Evolutionary conservation across 2,797 vertebrate genomes (phyloP), one percentile per base, ranked within the genome.

Genomic region (Schizopygopsis malacanthus): DNA sequence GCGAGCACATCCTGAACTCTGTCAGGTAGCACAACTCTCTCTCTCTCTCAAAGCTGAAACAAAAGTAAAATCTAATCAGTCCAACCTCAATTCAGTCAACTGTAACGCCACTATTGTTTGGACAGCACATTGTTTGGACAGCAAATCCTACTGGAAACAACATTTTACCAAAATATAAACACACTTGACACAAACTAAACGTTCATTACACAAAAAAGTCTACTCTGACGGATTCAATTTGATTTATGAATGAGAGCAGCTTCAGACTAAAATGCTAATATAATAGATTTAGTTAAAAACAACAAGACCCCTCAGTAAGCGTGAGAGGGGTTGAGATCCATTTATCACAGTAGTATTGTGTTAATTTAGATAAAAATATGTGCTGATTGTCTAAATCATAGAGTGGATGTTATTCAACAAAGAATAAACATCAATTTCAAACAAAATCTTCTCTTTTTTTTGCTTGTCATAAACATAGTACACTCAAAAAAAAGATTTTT

Each of bases 1-100:
- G 85, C 43, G 59, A 41, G 83, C 81, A 71, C 87, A 88, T 80
- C 67, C 81, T 88, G 81, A 82, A 67, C 76, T 88, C 81, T 88
- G 81, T 87, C 67, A 85, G 86, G 86, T 82, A 87, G 50, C 84
- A 71, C 52, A 76, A 84, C 59, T 75, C 73, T 83, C 84, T 52
- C n/a, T n/a, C 47, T 82, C 67, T 71, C 67, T 59, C 79, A 86
- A 85, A 85, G 25, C 79, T 69, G 28, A 79, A 83, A 69, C 43
- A 69, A 67, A 70, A 79, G 69, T 70, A 69, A 43, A 83, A 81
- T 69, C 81, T 33, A 79, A 47, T 79, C 52, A 80, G 41, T 63
- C 56, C 39, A 33, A 25, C 18, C 28, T 5, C 25, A 61, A 33
- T 81, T 75, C 37, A 82, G 59, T 71, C 41, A 61, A n/a, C 41